Evolutionary conservation across 2,888 invertebrate genomes (phyloP).

Genomic region (Torymus texanus): DNA sequence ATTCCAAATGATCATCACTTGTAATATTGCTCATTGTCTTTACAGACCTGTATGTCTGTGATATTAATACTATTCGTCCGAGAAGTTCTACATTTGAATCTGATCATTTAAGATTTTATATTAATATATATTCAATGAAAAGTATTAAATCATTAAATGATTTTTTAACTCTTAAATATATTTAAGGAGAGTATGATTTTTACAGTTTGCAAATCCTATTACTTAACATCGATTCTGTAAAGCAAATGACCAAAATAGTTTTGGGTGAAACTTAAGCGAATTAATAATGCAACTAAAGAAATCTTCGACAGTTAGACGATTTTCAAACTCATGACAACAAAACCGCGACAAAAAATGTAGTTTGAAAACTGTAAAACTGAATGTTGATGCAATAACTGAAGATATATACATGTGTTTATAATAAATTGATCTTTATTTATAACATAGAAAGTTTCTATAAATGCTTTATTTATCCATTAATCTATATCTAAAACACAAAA

Average conservation of each 20-base stretch:
- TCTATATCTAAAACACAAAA: constrained; percentile 24
- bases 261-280: not conserved
- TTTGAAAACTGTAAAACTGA: constrained; percentile 30
- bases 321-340: constrained; percentile 3
- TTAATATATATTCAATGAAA: not conserved
- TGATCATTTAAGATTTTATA: constrained; percentile 1
- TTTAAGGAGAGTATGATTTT: constrained; percentile 7
- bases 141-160: not conserved
- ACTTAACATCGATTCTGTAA: constrained; percentile 28
- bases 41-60: constrained; percentile 43
- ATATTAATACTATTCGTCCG: constrained; percentile 14
- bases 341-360: constrained; percentile 6
- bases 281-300: not conserved
- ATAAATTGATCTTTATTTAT: constrained; percentile 53
- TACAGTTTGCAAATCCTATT: constrained; percentile 6
- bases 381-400: constrained; percentile 39
- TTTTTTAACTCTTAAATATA: constrained; percentile 1
- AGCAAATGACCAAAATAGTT: constrained; percentile 23
- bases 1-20: constrained; percentile 20
- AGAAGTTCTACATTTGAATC: no score
- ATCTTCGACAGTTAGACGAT: constrained; percentile 33
- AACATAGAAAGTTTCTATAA: constrained; percentile 26
- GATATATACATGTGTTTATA: constrained; percentile 48
- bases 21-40: constrained; percentile 30
- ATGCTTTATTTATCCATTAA: constrained; percentile 36